These are phyloP conservation scores for Tigriopus japonicus DNA, from an alignment of 1,140 invertebrate genomes.

Conservation along the genomic window DNA sequence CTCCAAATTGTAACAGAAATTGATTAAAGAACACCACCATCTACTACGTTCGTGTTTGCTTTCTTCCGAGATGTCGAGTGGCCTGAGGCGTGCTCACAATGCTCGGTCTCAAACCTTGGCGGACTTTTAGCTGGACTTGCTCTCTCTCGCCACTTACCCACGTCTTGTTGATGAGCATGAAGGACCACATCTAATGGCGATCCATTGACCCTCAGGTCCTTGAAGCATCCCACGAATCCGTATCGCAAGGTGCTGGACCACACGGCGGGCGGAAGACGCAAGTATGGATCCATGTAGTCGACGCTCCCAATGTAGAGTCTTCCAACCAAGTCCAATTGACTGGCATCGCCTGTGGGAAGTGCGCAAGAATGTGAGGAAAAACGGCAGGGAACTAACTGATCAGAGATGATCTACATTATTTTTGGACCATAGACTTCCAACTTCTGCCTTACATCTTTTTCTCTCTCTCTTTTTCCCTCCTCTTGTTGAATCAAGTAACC, in stretches of 20 bases:
- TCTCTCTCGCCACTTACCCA: constrained; percentile 42
- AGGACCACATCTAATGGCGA: constrained; percentile 72
- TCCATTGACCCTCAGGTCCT: constrained; percentile 81
- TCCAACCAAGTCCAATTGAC: constrained; percentile 68
- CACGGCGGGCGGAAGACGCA: constrained; percentile 57
- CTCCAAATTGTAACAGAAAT: no score
- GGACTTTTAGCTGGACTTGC: no score
- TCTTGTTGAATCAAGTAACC: no score
- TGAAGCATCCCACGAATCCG: constrained; percentile 86
- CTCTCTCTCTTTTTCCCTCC: no score
- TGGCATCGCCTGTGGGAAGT: constrained; percentile 44
- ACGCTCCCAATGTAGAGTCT: constrained; percentile 73
- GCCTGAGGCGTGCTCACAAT: background rate
- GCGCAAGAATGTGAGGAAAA: constrained; percentile 10
- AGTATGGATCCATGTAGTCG: constrained; percentile 29
- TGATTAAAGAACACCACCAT: no score
- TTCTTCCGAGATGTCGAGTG: no score
- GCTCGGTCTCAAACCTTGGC: background rate
- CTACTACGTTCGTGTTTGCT: no score
- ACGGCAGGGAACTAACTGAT: background rate
- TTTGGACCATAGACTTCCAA: no score
- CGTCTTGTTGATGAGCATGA: constrained; percentile 72
- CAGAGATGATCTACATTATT: no score
- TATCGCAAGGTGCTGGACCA: constrained; percentile 74
- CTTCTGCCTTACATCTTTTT: no score